Percentiles rank a stretch among this genome's conserved stretches.
These are phyloP conservation scores for Saturnia japonica DNA, from an alignment of 2,888 invertebrate species.

Conservation along the genomic window DNA sequence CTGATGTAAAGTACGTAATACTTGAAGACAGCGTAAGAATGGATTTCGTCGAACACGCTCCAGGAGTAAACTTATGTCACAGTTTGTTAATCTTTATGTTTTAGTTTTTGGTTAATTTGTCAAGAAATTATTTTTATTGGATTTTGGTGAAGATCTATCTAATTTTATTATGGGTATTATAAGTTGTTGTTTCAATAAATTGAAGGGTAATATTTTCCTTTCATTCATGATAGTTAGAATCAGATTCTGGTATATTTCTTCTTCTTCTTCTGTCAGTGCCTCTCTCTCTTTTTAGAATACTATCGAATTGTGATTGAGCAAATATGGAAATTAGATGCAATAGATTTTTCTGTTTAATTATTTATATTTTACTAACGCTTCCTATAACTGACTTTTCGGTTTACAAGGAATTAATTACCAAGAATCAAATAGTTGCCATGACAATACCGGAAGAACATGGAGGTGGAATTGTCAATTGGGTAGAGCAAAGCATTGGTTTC, in stretches of 20 bases:
- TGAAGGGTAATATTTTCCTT: background rate
- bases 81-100: conserved; percentile 73
- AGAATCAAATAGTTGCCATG: too few relatives aligned
- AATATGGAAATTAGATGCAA: background rate
- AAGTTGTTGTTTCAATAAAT: background rate
- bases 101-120: conserved; percentile 50
- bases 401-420: too few relatives aligned
- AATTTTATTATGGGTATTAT: background rate
- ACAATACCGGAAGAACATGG: too few relatives aligned
- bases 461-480: too few relatives aligned
- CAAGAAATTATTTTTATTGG: conserved; percentile 18
- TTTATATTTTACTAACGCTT: background rate
- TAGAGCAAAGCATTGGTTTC: background rate
- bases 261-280: background rate
- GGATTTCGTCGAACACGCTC: conserved; percentile 74
- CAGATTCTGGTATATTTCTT: background rate
- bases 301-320: background rate
- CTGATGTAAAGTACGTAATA: conserved; percentile 32
- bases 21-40: conserved; percentile 55
- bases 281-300: background rate
- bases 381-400: too few relatives aligned
- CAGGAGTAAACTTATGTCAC: conserved; percentile 74
- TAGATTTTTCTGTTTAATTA: background rate
- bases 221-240: background rate
- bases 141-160: background rate